A percentile compares a stretch with the other conserved stretches of the same genome.
phyloP scores from a whole-genome alignment of 1,140 invertebrate species.

The Drosophila azteca region DNA sequence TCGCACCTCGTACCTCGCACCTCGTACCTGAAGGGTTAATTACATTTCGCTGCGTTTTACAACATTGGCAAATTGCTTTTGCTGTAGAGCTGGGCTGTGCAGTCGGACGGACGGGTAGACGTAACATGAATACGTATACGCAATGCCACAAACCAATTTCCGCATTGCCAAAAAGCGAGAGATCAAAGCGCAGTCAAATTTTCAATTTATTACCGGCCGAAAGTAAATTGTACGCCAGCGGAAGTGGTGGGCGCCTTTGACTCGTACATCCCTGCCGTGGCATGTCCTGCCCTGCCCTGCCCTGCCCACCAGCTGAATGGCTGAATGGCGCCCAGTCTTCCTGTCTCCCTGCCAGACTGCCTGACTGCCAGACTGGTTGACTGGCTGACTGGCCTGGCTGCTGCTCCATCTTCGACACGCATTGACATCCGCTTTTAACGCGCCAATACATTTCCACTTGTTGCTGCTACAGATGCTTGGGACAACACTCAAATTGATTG shows the following conservation, averaged over 20 bases:
- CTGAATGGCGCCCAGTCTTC: background rate
- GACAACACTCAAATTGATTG: slow-evolving; percentile 73
- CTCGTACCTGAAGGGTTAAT: slow-evolving; percentile 11
- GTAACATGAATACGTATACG: slow-evolving; percentile 21
- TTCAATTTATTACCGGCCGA: slow-evolving; percentile 76
- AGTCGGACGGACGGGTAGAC: slow-evolving; percentile 1
- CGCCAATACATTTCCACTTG: slow-evolving; percentile 59
- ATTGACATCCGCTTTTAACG: slow-evolving; percentile 63
- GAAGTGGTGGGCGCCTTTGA: slow-evolving; percentile 68
- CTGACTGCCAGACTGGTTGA: background rate
- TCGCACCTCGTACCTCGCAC: too few species aligned
- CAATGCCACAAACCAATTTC: slow-evolving; percentile 71
- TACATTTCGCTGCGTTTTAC: slow-evolving; percentile 9
- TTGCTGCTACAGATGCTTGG: slow-evolving; percentile 29
- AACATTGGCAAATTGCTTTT: slow-evolving; percentile 7
- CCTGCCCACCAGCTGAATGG: background rate
- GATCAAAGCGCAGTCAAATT: slow-evolving; percentile 71
- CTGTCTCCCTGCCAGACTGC: too few species aligned
- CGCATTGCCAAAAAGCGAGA: slow-evolving; percentile 57
- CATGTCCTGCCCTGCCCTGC: slow-evolving; percentile 4
- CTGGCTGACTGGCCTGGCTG: slow-evolving; percentile 1
- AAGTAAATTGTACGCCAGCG: slow-evolving; percentile 70
- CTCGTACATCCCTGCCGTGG: slow-evolving; percentile 23
- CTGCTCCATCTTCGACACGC: slow-evolving; percentile 45
- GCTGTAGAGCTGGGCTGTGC: background rate